A percentile compares a stretch with the other conserved stretches of the same genome.
Conservation (phyloP, 1,140 invertebrate species). For the Drosophila malerkotliana region DNA sequence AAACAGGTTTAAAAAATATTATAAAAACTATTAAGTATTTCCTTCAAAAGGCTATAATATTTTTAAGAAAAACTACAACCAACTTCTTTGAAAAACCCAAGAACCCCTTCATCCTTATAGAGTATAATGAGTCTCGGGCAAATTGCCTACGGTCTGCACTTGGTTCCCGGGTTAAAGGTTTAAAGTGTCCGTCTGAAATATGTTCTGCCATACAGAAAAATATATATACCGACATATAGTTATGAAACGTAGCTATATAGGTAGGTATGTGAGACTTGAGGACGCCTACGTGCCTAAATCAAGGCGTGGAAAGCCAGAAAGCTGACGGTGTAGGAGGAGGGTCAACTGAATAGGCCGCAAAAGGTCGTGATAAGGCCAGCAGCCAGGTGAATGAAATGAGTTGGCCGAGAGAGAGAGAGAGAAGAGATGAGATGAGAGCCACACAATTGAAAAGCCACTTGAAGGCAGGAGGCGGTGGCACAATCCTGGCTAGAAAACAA, state of each 20-base stretch:
- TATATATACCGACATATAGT: slow-evolving; percentile 9
- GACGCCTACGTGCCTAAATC: slow-evolving; percentile 59
- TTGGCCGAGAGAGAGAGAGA: slow-evolving; percentile 11
- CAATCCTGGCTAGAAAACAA: background rate
- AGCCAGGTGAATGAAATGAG: slow-evolving; percentile 41
- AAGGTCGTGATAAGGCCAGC: slow-evolving; percentile 59
- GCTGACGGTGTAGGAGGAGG: background rate
- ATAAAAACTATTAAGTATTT: too few species aligned
- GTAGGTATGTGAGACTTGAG: slow-evolving; percentile 42
- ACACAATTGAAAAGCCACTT: slow-evolving; percentile 41
- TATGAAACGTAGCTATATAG: background rate
- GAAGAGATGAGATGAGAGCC: slow-evolving; percentile 21
- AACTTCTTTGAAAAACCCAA: too few species aligned
- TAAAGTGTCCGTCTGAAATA: slow-evolving; percentile 51
- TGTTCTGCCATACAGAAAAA: slow-evolving; percentile 11
- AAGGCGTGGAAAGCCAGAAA: slow-evolving; percentile 1
- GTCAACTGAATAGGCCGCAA: slow-evolving; percentile 44
- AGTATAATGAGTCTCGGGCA: background rate
- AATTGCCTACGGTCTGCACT: slow-evolving; percentile 18
- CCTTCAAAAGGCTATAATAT: too few species aligned
- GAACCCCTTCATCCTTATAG: too few species aligned
- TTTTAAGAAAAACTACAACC: too few species aligned
- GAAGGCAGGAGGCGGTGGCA: background rate
- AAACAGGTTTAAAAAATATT: too few species aligned
- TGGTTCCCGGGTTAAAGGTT: slow-evolving; percentile 50